Conservation (phyloP, 2,888 invertebrate genomes). For the Rotaria socialis region DNA sequence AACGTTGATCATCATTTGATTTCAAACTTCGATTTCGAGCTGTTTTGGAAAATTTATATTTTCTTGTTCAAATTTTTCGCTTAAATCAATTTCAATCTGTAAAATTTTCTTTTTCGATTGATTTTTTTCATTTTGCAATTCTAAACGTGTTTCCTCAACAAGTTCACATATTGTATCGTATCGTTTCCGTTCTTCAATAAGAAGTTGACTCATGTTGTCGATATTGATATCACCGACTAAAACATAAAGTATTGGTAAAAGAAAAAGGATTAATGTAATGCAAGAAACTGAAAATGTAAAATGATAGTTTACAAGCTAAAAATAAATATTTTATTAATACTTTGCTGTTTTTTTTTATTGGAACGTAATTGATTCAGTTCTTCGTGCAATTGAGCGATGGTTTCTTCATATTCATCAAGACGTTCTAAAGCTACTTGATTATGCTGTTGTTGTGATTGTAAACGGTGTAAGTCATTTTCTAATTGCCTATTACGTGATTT, state of each 20-base stretch:
- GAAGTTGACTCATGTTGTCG: background rate
- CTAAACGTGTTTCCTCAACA: background rate
- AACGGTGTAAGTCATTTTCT: background rate
- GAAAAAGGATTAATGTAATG: too few species aligned
- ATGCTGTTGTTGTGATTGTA: background rate
- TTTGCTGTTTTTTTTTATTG: background rate
- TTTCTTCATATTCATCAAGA: slow-evolving; percentile 2
- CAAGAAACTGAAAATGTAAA: too few species aligned
- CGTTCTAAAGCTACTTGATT: background rate
- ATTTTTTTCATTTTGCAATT: background rate
- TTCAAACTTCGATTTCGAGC: background rate
- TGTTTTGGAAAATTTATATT: background rate
- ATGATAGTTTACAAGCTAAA: too few species aligned
- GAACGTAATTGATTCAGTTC: background rate
- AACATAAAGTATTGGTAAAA: too few species aligned
- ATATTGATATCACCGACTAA: background rate
- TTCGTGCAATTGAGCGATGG: background rate
- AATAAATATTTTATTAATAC: background rate
- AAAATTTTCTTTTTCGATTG: background rate
- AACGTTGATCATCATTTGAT: too few species aligned
- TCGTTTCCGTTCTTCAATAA: slow-evolving; percentile 11
- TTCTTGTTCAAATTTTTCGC: background rate
- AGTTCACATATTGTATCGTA: background rate
- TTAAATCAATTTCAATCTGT: background rate
- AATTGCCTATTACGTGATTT: background rate